phyloP scores from a whole-genome alignment of 2,797 vertebrate genomes.

The Ctenosaura bakeri region DNA sequence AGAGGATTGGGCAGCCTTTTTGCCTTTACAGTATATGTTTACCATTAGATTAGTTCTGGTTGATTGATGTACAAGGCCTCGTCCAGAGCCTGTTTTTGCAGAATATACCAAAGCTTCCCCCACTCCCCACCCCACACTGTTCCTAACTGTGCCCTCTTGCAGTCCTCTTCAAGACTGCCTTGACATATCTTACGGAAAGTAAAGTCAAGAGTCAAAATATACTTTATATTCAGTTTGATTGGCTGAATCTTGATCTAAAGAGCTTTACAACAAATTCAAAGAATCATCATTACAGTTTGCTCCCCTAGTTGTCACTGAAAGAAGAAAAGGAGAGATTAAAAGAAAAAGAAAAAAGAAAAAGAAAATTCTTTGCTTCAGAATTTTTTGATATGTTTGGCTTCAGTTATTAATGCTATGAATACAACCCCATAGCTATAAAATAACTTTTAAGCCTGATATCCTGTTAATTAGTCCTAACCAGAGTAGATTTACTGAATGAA shows the following conservation, averaged over 20 bases:
- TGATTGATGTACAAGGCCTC: conserved; percentile 58
- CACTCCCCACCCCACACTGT: not conserved
- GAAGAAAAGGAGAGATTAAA: not conserved
- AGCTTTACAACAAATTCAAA: conserved; percentile 26
- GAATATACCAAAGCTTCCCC: not conserved
- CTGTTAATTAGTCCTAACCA: not conserved
- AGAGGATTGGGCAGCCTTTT: conserved; percentile 38
- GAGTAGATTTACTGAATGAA: not conserved
- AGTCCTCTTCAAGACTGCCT: conserved; percentile 39
- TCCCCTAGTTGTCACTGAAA: conserved; percentile 16
- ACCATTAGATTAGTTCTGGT: conserved; percentile 68
- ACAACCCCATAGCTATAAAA: too few relatives aligned
- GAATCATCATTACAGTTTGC: conserved; percentile 17
- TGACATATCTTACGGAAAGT: not conserved
- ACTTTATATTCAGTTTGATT: conserved; percentile 43
- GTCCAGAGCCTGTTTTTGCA: conserved; percentile 25
- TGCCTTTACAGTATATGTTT: conserved; percentile 59
- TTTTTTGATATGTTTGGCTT: not conserved
- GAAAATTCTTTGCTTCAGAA: not conserved
- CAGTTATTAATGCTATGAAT: not conserved
- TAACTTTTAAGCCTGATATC: too few relatives aligned
- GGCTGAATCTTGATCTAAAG: conserved; percentile 36
- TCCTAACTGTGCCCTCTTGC: conserved; percentile 22
- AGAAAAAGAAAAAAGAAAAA: not conserved
- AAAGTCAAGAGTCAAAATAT: conserved; percentile 18